phyloP scores from a whole-genome alignment of 1,140 invertebrate genomes.

The Drosophila subpulchrella region DNA sequence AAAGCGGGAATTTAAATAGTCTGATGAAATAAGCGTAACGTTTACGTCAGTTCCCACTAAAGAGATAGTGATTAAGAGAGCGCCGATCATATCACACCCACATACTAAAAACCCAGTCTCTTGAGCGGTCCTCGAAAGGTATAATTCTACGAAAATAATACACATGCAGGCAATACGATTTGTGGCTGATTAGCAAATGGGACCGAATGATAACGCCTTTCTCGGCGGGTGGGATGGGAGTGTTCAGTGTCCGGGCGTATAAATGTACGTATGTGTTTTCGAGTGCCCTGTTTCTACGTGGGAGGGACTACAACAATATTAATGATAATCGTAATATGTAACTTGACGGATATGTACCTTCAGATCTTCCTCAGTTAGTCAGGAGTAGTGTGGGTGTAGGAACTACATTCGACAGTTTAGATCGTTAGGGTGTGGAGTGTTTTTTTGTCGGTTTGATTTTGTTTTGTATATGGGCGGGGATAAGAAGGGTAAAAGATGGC shows the following conservation, averaged over 20 bases:
- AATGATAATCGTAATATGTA: constrained; percentile 51
- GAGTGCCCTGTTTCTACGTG: constrained; percentile 56
- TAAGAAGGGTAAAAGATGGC: constrained; percentile 63
- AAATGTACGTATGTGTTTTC: constrained; percentile 11
- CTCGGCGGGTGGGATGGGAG: constrained; percentile 24
- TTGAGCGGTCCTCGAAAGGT: constrained; percentile 6
- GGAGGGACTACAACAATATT: constrained; percentile 47
- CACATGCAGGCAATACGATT: constrained; percentile 35
- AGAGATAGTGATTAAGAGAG: constrained; percentile 22
- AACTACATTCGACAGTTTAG: constrained; percentile 63
- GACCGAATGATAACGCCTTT: constrained; percentile 37
- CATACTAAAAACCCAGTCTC: constrained; percentile 2
- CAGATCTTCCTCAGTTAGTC: constrained; percentile 83
- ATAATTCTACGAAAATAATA: constrained; percentile 18
- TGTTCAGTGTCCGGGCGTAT: constrained; percentile 16
- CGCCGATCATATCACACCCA: neutral
- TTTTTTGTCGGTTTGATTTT: constrained; percentile 26
- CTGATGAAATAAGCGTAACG: constrained; percentile 31
- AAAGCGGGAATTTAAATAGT: constrained; percentile 19
- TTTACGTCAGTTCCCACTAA: constrained; percentile 27
- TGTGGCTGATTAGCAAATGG: constrained; percentile 33
- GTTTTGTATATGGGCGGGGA: constrained; percentile 39
- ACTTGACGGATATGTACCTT: constrained; percentile 79
- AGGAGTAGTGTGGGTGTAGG: constrained; percentile 73
- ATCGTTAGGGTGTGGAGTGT: constrained; percentile 42